phyloP scores from a whole-genome alignment of 2,113 vertebrate genomes.

The Ameiurus melas region DNA sequence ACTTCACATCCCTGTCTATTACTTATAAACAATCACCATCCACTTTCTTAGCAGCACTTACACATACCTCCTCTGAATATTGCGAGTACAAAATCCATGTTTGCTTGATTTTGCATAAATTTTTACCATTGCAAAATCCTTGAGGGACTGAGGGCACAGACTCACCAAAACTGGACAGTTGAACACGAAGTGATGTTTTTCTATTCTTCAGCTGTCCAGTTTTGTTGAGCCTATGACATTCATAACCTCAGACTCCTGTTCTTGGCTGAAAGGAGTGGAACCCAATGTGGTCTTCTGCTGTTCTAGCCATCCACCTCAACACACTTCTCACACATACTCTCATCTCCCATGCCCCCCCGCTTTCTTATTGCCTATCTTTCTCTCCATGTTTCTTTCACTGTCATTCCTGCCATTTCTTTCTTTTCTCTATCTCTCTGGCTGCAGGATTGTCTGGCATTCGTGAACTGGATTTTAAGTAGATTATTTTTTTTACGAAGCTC shows the following conservation, averaged over 20 bases:
- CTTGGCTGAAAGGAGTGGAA: background rate
- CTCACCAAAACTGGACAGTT: background rate
- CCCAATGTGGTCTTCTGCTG: background rate
- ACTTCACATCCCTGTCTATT: background rate
- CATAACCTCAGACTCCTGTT: background rate
- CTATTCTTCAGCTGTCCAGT: background rate
- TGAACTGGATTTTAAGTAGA: constrained; percentile 40
- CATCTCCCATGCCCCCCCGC: too few species aligned
- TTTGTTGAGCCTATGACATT: background rate
- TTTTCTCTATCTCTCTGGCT: background rate
- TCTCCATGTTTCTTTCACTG: background rate
- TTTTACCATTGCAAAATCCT: too few species aligned
- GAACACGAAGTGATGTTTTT: background rate
- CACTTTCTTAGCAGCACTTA: background rate
- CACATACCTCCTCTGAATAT: too few species aligned
- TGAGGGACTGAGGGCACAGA: background rate
- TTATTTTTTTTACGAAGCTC: constrained; percentile 53
- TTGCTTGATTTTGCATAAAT: too few species aligned
- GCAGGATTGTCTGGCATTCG: constrained; percentile 41
- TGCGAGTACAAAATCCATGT: too few species aligned
- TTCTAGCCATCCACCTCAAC: background rate
- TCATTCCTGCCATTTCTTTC: background rate
- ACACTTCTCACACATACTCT: background rate
- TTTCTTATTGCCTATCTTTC: background rate
- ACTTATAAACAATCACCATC: background rate